Base-by-base conservation (phyloP, 2,888 invertebrate genomes). In the Apocheima hispidaria region DNA sequence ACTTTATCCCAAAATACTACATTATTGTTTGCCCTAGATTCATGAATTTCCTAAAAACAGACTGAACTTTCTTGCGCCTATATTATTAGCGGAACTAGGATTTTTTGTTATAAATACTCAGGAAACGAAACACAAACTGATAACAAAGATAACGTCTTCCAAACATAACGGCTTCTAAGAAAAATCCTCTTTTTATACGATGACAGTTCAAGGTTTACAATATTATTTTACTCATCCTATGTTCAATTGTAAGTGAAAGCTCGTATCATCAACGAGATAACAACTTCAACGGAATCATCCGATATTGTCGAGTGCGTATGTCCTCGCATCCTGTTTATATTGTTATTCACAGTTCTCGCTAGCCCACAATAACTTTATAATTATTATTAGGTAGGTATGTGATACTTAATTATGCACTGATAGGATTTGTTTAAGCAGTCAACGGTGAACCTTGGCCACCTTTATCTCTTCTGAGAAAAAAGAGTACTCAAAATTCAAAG, bases 301-400 rank as follows among this genome's bases (percentile, higher is more conserved):
- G 55, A 58, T 59, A 53, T 21, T 35, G 56, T 40, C 12, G 51
- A 50, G 56, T 54, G 51, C 51, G 52, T 62, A 33, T 28, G 38
- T 16, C 26, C 46, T 28, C 18, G 36, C 69, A 66, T 69, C 68
- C 69, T 69, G 69, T 69, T 64, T 66, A 60, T 60, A 58, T 26
- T 43, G 18, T 63, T 61, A 65, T 38, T 58, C 52, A 65, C 50
- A 49, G 53, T 67, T 67, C 63, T 63, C 46, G 61, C 40, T 59
- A 65, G 12, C 38, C 48, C 49, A 49, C 48, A 52, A 44, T 60
- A 43, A 28, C 36, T n/a, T 21, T 26, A 43, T 38, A 40, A n/a
- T n/a, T n/a, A n/a, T n/a, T n/a, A n/a, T n/a, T n/a, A n/a, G n/a
- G n/a, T 23, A 48, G 14, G 20, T 30, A 60, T 41, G 9, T 18